These are phyloP conservation scores for Drosophila hamatofila DNA, from an alignment of 2,888 invertebrate genomes.

Conservation along the genomic window DNA sequence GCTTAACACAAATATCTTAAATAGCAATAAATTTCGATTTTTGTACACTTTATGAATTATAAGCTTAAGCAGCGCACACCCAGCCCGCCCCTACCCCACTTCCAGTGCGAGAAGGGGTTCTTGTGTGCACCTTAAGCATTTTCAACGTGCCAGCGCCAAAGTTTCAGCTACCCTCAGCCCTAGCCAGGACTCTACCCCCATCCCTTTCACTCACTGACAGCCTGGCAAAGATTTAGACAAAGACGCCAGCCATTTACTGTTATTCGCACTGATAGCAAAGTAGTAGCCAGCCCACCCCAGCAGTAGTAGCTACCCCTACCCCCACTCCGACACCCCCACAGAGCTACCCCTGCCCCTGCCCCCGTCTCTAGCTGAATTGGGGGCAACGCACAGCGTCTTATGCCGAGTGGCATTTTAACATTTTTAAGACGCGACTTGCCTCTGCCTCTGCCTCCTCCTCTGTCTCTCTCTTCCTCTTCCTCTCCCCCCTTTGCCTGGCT, in stretches of 20 bases:
- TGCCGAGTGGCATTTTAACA: conserved; percentile 65
- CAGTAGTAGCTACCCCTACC: background rate
- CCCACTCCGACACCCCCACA: background rate
- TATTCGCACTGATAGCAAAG: conserved; percentile 66
- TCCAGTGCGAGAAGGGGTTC: background rate
- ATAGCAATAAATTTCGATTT: conserved; percentile 85
- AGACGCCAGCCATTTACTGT: conserved; percentile 61
- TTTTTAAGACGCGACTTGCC: conserved; percentile 60
- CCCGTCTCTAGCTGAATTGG: background rate
- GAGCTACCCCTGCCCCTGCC: background rate
- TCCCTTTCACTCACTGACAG: conserved; percentile 47
- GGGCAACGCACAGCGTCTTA: conserved; percentile 53
- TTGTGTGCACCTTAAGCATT: conserved; percentile 72
- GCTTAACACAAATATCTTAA: conserved; percentile 81
- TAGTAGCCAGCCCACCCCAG: conserved; percentile 28
- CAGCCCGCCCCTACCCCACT: background rate
- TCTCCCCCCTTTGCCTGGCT: background rate
- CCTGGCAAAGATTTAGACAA: conserved; percentile 72
- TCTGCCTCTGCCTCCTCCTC: conserved; percentile 8
- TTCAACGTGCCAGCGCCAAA: conserved; percentile 72
- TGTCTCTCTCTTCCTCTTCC: background rate
- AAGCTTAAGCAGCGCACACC: conserved; percentile 70
- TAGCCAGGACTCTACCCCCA: background rate
- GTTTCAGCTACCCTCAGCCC: conserved; percentile 36
- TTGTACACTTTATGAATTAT: conserved; percentile 85